Percentiles rank a stretch among this genome's conserved stretches.
phyloP scores from a whole-genome alignment of 2,113 vertebrate species.

The Tragelaphus imberbis region DNA sequence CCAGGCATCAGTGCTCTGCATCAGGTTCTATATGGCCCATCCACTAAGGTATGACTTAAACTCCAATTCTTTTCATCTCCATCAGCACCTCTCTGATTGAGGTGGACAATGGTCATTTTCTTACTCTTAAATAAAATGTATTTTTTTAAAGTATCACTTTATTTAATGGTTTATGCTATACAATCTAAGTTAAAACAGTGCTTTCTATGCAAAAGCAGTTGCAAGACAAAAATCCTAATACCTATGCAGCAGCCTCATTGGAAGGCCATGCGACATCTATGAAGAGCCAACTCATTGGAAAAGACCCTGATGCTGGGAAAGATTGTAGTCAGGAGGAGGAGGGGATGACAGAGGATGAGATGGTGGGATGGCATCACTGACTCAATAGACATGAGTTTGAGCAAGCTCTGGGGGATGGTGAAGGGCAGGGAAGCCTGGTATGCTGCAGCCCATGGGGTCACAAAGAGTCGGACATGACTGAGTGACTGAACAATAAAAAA shows the following conservation, averaged over 20 bases:
- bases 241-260: not conserved
- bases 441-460: not conserved
- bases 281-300: not conserved
- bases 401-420: not conserved
- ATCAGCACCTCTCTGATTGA: not conserved
- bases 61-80: not conserved
- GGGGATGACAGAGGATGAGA: not conserved
- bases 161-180: not conserved
- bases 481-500: not conserved
- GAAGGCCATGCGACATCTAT: not conserved
- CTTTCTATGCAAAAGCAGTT: not conserved
- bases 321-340: not conserved
- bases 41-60: not conserved
- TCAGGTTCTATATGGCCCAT: not conserved
- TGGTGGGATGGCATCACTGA: not conserved
- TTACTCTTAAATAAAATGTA: not conserved
- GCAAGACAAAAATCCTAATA: not conserved
- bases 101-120: not conserved
- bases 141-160: not conserved
- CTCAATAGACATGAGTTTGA: not conserved
- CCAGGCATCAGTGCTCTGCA: not conserved
- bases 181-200: not conserved
- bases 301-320: not conserved
- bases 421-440: not conserved
- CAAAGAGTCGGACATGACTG: not conserved